phyloP scores from a whole-genome alignment of 2,888 invertebrate genomes.

The Agonopterix heracliana region DNA sequence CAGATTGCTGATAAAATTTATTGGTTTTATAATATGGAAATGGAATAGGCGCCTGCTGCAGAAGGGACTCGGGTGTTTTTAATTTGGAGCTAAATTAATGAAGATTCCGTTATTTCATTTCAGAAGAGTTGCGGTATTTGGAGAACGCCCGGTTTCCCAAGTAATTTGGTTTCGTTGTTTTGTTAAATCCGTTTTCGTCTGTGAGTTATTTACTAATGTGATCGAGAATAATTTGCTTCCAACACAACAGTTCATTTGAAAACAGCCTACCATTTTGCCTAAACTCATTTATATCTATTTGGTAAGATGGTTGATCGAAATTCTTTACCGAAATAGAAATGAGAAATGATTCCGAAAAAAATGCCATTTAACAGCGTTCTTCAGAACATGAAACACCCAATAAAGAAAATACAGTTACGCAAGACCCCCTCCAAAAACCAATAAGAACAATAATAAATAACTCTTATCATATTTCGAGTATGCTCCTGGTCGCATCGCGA shows the following conservation, averaged over 20 bases:
- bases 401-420: constrained; percentile 37
- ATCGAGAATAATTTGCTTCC: constrained; percentile 20
- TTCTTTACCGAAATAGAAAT: too few relatives aligned
- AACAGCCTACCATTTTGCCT: too few relatives aligned
- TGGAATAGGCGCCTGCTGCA: constrained; percentile 46
- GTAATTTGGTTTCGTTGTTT: constrained; percentile 29
- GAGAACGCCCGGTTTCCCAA: constrained; percentile 22
- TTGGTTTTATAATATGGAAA: constrained; percentile 58
- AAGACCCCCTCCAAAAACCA: constrained; percentile 66
- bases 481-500: constrained; percentile 76
- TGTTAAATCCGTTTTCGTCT: constrained; percentile 28
- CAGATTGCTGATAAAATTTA: constrained; percentile 46
- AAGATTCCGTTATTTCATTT: constrained; percentile 50
- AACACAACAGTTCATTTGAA: too few relatives aligned
- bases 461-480: constrained; percentile 77
- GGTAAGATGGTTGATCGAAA: too few relatives aligned
- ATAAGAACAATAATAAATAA: constrained; percentile 77
- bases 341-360: background rate
- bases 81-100: constrained; percentile 58
- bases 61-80: constrained; percentile 52
- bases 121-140: constrained; percentile 26
- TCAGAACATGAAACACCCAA: constrained; percentile 38
- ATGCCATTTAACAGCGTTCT: constrained; percentile 7
- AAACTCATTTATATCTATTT: too few relatives aligned
- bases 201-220: constrained; percentile 15